Percentiles rank a stretch among this genome's conserved stretches.
phyloP scores from a whole-genome alignment of 2,888 invertebrate species.

The Myopa testacea region DNA sequence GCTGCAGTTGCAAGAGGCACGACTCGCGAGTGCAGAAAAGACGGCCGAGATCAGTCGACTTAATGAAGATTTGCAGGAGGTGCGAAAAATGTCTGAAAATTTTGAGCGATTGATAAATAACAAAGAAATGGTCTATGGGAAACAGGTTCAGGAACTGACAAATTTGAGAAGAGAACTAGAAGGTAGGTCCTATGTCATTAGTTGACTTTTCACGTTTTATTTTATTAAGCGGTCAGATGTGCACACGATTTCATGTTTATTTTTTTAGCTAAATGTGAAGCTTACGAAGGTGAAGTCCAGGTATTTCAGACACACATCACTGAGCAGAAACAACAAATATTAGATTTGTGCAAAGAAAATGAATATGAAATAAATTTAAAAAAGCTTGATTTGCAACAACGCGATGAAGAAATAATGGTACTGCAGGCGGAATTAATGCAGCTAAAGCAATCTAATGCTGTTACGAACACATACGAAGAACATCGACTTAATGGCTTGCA shows the following conservation, averaged over 20 bases:
- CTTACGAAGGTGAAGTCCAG: constrained; percentile 62
- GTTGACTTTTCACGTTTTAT: background rate
- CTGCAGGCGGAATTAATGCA: constrained; percentile 69
- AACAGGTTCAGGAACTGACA: constrained; percentile 59
- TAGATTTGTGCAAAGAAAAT: constrained; percentile 63
- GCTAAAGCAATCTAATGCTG: constrained; percentile 61
- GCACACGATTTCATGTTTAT: background rate
- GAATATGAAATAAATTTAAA: constrained; percentile 59
- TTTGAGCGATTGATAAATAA: constrained; percentile 56
- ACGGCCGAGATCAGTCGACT: constrained; percentile 70
- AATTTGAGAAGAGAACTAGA: constrained; percentile 58
- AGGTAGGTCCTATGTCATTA: constrained; percentile 36
- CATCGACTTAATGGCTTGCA: constrained; percentile 53
- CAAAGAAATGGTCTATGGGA: constrained; percentile 60
- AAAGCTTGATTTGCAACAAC: constrained; percentile 57
- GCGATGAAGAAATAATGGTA: constrained; percentile 63
- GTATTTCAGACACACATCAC: constrained; percentile 63
- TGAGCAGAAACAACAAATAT: constrained; percentile 68
- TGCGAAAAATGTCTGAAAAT: constrained; percentile 55
- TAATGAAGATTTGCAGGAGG: constrained; percentile 61
- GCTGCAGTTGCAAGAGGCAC: constrained; percentile 68
- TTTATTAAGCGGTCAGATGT: background rate
- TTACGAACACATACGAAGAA: too few relatives aligned
- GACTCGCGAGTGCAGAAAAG: constrained; percentile 69
- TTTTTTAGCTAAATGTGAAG: constrained; percentile 52